phyloP scores from a whole-genome alignment of 2,113 vertebrate species.

The Salvelinus fontinalis region DNA sequence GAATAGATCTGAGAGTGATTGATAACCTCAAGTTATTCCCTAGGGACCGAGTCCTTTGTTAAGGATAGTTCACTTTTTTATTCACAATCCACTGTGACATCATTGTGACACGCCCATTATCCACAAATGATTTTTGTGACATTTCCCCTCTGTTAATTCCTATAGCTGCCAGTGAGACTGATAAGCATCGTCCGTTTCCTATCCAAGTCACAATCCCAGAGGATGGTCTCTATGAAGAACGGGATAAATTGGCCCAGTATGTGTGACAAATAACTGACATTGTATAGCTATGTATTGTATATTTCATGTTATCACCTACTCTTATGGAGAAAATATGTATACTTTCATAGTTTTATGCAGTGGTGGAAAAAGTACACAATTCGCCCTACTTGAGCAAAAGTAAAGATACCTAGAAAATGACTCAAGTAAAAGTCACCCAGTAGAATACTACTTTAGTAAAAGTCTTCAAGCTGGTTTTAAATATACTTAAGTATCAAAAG shows the following conservation, averaged over 20 bases:
- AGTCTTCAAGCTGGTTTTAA: no score
- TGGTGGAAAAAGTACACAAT: no score
- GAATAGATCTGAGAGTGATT: neutral
- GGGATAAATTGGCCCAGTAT: neutral
- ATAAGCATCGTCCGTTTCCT: neutral
- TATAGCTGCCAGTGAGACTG: neutral
- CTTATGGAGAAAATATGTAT: no score
- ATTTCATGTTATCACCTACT: no score
- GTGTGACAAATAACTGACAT: no score
- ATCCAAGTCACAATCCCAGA: neutral
- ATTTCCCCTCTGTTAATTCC: neutral
- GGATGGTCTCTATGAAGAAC: neutral
- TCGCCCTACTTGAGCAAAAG: no score
- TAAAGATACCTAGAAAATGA: no score
- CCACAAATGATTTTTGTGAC: neutral
- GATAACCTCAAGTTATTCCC: neutral
- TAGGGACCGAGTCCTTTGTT: neutral
- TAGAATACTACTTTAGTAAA: no score
- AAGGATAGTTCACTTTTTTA: neutral
- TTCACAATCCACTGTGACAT: neutral
- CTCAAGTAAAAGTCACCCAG: no score
- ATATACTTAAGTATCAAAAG: no score
- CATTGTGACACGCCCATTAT: neutral
- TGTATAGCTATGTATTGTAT: no score
- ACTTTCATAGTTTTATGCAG: no score